Evolutionary conservation across 2,113 vertebrate species (phyloP).

Genomic region (Melospiza georgiana): DNA sequence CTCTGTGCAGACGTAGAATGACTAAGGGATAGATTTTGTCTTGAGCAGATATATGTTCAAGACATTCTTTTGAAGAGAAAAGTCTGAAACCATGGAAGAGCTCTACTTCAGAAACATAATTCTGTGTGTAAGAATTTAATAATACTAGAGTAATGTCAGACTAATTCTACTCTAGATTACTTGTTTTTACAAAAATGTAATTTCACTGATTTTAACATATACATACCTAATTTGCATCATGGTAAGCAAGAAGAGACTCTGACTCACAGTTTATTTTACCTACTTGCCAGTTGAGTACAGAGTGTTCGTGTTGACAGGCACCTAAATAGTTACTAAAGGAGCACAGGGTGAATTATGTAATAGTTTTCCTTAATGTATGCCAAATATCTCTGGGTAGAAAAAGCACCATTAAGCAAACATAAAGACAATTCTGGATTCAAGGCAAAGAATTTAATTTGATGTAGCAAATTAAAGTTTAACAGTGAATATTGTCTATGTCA

Average conservation of each 20-base stretch:
- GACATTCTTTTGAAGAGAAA: not conserved
- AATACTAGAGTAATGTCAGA: not conserved
- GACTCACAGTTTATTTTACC: constrained; percentile 23
- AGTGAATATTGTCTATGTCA: constrained; percentile 46
- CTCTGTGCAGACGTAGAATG: not conserved
- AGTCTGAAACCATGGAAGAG: not conserved
- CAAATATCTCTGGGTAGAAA: constrained; percentile 18
- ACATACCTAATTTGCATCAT: not conserved
- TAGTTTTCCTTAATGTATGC: constrained; percentile 23
- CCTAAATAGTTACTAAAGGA: constrained; percentile 41
- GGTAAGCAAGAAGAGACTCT: not conserved
- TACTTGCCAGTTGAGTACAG: not conserved
- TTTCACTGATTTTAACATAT: not conserved
- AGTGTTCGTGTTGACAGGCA: not conserved
- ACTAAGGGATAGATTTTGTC: not conserved
- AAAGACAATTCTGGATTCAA: constrained; percentile 33
- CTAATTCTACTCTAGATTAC: not conserved
- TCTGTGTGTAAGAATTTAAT: not conserved
- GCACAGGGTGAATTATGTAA: constrained; percentile 24
- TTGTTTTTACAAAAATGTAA: not conserved
- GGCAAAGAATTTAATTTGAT: constrained; percentile 60
- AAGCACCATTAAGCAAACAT: constrained; percentile 42
- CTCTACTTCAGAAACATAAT: not conserved
- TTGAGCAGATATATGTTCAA: not conserved
- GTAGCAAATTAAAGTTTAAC: constrained; percentile 67